Conservation (phyloP, 2,113 vertebrate species). For the Cariama cristata region DNA sequence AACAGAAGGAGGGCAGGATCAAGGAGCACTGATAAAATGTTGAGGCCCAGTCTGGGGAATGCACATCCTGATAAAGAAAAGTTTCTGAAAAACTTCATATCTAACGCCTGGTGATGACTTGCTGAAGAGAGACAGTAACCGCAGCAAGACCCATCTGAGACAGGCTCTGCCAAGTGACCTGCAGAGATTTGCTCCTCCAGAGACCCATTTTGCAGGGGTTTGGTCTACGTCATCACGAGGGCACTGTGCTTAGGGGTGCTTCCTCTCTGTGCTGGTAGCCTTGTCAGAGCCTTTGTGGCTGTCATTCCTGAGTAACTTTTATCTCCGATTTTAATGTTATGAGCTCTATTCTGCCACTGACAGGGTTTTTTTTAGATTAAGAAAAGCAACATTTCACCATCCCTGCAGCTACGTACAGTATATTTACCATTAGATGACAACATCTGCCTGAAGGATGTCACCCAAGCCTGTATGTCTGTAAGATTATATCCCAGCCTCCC, state of each 20-base stretch:
- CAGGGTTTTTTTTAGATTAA: not conserved
- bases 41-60: not conserved
- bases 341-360: not conserved
- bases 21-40: not conserved
- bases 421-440: not conserved
- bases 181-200: not conserved
- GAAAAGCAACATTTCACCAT: not conserved
- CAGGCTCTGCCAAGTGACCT: not conserved
- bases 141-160: not conserved
- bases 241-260: not conserved
- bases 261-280: not conserved
- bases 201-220: rapidly evolving
- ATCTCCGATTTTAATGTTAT: not conserved
- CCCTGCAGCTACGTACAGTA: not conserved
- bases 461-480: not conserved
- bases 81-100: rapidly evolving
- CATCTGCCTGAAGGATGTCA: no score
- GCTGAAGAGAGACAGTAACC: not conserved
- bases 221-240: rapidly evolving
- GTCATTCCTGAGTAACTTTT: not conserved
- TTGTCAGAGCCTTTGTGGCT: not conserved
- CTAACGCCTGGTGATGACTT: not conserved
- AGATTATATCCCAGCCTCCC: not conserved
- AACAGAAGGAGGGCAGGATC: not conserved
- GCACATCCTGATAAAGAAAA: not conserved